These are phyloP conservation scores for Agonopterix heracliana DNA, from an alignment of 2,888 invertebrate species.

Conservation along the genomic window DNA sequence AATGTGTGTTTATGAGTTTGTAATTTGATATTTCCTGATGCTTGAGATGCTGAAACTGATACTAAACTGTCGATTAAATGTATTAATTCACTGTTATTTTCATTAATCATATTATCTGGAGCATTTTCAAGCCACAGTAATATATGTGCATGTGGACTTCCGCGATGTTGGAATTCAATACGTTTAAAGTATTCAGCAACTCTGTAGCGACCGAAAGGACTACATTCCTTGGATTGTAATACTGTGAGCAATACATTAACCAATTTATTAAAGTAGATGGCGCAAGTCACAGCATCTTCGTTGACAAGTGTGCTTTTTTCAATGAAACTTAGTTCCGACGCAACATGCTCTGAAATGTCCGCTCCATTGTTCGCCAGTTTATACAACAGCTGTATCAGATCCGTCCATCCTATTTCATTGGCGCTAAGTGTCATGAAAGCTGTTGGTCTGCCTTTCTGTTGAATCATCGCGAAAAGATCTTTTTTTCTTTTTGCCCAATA, in stretches of 20 bases:
- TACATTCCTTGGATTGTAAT: slow-evolving; percentile 25
- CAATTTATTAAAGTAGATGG: slow-evolving; percentile 38
- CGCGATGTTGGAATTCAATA: slow-evolving; percentile 40
- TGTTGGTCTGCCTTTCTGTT: slow-evolving; percentile 42
- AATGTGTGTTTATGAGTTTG: slow-evolving; percentile 30
- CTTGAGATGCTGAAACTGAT: slow-evolving; percentile 25
- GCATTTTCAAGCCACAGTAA: slow-evolving; percentile 38
- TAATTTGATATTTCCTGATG: slow-evolving; percentile 29
- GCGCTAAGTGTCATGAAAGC: slow-evolving; percentile 44
- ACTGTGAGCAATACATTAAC: slow-evolving; percentile 26
- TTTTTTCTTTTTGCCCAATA: slow-evolving; percentile 40
- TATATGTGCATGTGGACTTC: slow-evolving; percentile 36
- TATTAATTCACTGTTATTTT: slow-evolving; percentile 16
- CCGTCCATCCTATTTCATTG: slow-evolving; percentile 38
- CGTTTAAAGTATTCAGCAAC: slow-evolving; percentile 31
- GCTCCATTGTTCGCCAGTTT: slow-evolving; percentile 26
- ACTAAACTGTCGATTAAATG: slow-evolving; percentile 25
- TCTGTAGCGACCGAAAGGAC: slow-evolving; percentile 32
- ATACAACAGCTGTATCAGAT: slow-evolving; percentile 31
- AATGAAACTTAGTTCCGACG: slow-evolving; percentile 16
- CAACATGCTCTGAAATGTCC: slow-evolving; percentile 19
- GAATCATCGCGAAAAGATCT: slow-evolving; percentile 46
- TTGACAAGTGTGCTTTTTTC: slow-evolving; percentile 21
- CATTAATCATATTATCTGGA: slow-evolving; percentile 22
- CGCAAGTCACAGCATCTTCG: slow-evolving; percentile 33